phyloP scores from a whole-genome alignment of 2,113 vertebrate species.

The Laticauda laticaudata region DNA sequence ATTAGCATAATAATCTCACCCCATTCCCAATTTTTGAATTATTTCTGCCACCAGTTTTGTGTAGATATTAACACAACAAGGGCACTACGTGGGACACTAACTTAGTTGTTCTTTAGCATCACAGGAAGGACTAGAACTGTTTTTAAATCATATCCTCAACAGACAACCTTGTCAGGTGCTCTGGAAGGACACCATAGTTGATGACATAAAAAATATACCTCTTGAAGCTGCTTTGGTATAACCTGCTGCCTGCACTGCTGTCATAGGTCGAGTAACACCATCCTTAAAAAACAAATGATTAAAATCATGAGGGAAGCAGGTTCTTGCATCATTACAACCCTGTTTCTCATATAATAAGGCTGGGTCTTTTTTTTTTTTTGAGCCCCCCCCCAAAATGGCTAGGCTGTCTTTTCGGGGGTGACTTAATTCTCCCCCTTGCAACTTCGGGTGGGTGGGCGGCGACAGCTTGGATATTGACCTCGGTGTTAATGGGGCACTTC shows the following conservation, averaged over 20 bases:
- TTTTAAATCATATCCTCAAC: neutral
- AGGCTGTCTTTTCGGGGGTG: no score
- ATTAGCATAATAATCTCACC: neutral
- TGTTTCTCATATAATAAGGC: no score
- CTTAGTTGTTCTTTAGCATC: neutral
- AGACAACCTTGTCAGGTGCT: neutral
- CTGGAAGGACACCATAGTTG: neutral
- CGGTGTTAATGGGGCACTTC: no score
- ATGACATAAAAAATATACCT: constrained; percentile 68
- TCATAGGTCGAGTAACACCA: constrained; percentile 89
- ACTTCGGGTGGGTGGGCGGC: no score
- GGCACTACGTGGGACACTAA: neutral
- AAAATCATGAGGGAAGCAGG: constrained; percentile 6
- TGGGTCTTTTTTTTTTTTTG: no score
- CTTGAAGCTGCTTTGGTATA: constrained; percentile 82
- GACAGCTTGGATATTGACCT: no score
- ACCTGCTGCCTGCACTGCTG: constrained; percentile 91
- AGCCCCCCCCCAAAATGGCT: no score
- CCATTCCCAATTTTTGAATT: neutral
- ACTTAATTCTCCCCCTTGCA: no score
- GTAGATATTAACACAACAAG: neutral
- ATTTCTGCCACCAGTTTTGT: neutral
- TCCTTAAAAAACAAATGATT: constrained; percentile 73
- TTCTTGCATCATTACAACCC: neutral
- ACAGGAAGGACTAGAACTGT: neutral